phyloP scores from a whole-genome alignment of 2,113 vertebrate species.

The Rousettus leschenaultii region DNA sequence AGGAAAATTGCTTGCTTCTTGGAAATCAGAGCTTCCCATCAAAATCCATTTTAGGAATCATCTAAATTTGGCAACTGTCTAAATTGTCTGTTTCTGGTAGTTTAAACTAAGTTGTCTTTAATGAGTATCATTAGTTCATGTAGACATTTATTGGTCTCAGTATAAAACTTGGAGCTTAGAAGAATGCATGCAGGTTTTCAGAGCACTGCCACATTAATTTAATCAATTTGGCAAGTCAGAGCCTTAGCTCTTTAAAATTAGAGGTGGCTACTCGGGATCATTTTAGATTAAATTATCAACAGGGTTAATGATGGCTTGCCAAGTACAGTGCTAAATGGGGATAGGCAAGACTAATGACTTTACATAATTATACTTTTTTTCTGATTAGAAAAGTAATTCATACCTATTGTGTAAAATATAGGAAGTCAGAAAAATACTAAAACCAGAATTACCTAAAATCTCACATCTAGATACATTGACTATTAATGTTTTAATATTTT shows the following conservation, averaged over 20 bases:
- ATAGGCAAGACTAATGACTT: neutral
- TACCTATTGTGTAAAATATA: neutral
- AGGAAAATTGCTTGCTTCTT: neutral
- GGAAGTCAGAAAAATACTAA: constrained; percentile 6
- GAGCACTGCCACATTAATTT: neutral
- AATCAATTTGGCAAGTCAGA: neutral
- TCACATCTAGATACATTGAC: neutral
- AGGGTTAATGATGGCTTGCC: neutral
- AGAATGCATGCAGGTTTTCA: neutral
- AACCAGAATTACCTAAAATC: neutral
- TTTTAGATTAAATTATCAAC: neutral
- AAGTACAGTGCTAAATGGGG: neutral
- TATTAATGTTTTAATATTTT: neutral
- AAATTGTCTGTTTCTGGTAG: neutral
- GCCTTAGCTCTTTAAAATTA: neutral
- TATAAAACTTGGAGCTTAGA: neutral
- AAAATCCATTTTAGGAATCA: neutral
- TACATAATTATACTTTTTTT: neutral
- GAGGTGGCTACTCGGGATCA: neutral
- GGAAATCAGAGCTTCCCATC: neutral
- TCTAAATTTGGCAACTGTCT: neutral
- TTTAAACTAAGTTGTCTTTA: neutral
- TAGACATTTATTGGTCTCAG: neutral
- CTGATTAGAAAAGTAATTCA: neutral
- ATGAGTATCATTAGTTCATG: neutral